Conservation (phyloP, 2,888 invertebrate species). For the Andrena trimmerana region DNA sequence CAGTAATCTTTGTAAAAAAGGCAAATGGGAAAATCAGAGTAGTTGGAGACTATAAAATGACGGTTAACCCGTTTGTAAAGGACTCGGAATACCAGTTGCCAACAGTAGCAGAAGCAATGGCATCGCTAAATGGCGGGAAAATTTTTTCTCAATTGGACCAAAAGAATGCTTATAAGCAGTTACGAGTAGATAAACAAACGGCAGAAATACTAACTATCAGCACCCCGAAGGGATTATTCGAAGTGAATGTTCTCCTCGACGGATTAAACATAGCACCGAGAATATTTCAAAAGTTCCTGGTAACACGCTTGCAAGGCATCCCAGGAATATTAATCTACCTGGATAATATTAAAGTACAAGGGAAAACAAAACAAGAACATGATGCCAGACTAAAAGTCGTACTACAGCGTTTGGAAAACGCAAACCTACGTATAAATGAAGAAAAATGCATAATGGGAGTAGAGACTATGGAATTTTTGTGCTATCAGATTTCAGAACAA, state of each 20-base stretch:
- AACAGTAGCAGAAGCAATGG: background rate
- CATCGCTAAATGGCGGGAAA: background rate
- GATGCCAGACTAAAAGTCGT: background rate
- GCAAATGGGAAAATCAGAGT: background rate
- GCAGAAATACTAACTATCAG: background rate
- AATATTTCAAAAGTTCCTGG: background rate
- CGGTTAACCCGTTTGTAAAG: background rate
- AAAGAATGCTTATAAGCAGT: background rate
- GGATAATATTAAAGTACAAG: background rate
- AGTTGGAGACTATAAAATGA: slow-evolving; percentile 2
- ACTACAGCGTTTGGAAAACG: background rate
- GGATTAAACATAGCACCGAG: background rate
- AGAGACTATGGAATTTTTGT: background rate
- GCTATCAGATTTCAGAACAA: background rate
- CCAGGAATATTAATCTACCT: background rate
- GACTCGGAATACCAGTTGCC: background rate
- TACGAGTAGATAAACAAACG: background rate
- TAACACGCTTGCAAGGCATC: background rate
- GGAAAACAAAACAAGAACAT: background rate
- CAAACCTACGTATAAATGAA: background rate
- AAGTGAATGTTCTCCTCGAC: background rate
- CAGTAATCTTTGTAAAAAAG: background rate
- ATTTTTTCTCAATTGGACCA: background rate
- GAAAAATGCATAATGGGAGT: background rate
- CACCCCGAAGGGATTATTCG: background rate